Evolutionary conservation across 2,113 vertebrate species (phyloP), one percentile per base, ranked within the genome.

Genomic region (Istiophorus platypterus): DNA sequence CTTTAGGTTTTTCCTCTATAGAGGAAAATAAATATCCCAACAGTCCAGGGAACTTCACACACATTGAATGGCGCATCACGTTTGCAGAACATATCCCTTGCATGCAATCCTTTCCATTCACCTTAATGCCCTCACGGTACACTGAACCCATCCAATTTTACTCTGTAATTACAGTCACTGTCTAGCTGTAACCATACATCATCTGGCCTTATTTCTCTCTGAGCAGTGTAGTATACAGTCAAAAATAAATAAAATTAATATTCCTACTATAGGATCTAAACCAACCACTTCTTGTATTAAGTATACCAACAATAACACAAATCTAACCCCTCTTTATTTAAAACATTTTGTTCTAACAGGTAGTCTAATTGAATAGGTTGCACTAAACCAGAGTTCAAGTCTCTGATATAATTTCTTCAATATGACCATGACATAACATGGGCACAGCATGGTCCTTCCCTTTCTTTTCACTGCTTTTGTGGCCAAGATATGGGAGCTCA

Each of bases 101-200:
- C 17, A 59, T 68, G 29, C 59, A 62, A 29, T 63, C 42, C 15
- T 67, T 76, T 45, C 66, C 49, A 54, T 75, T 70, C 29, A 82
- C 26, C 37, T 68, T 78, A 72, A 72, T 67, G 39, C 54, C 31
- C 49, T 64, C 17, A 45, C 8, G 4, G 72, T 42, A 39, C 29
- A 72, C 24, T 76, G 67, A 52, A 56, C 52, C 47, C 49, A 67
- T 71, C 45, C 72, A 41, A 26, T 64, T 63, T n/a, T 17, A 64
- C 37, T 51, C 14, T 31, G 17, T 73, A 67, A 84, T 77, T 70
- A 65, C 42, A 8, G 66, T 76, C 27, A 59, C 18, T 54, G 31
- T 71, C 17, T 42, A 47, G 49, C 72, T 67, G 56, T 52, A 72
- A 54, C 14, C 51, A 61, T 59, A 66, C 52, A 37, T 63, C 56